These are phyloP conservation scores for Acrobasis repandana DNA, from an alignment of 2,888 invertebrate species.

Conservation along the genomic window DNA sequence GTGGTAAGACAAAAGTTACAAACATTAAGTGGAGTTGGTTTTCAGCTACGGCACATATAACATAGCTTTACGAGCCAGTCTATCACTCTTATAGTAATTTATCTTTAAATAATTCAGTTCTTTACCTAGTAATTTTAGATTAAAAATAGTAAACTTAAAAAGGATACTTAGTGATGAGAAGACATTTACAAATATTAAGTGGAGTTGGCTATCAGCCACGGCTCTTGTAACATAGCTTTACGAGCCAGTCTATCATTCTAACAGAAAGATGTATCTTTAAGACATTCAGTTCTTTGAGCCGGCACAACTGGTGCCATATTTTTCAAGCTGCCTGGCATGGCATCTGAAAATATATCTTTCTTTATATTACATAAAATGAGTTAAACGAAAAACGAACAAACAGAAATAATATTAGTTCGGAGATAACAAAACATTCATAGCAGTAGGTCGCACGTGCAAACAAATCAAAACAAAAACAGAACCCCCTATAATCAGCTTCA, in stretches of 20 bases:
- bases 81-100: not conserved
- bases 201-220: constrained; percentile 11
- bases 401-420: not conserved
- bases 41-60: not conserved
- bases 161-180: not conserved
- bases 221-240: constrained; percentile 7
- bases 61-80: constrained; percentile 4
- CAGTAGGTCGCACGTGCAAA: not conserved
- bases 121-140: too few relatives aligned
- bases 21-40: constrained; percentile 13
- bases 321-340: too few relatives aligned
- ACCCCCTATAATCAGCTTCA: not conserved
- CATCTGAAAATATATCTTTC: not conserved
- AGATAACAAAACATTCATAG: not conserved
- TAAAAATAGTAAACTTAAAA: not conserved
- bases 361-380: too few relatives aligned
- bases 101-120: not conserved
- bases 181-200: constrained; percentile 5
- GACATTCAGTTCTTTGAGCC: not conserved
- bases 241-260: not conserved
- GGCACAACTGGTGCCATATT: too few relatives aligned
- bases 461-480: not conserved
- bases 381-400: not conserved
- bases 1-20: not conserved
- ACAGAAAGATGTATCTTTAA: not conserved